Base-by-base conservation (phyloP, 2,888 invertebrate species). In the Papilio elwesi region DNA sequence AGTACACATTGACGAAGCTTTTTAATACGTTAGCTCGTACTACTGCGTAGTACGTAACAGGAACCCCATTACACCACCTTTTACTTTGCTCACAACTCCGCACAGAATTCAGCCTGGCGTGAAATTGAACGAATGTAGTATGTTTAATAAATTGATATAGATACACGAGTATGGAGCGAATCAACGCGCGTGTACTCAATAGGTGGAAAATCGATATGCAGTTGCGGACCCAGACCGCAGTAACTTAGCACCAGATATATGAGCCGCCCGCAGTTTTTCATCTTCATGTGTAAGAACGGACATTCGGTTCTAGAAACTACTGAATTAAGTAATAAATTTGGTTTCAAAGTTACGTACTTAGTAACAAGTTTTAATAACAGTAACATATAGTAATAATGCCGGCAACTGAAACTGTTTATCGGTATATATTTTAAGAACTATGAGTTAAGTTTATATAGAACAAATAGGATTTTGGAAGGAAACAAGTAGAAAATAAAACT, bases 221-320 rank as follows among this genome's bases (percentile, higher is more conserved):
- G 87, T 87, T 89, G 90, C 86, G 86, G 88, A 87, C 85, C 83
- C 76, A 82, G 86, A 90, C 90, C 90, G 78, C 91, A 90, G 89
- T 87, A 90, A 89, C 81, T 79, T 76, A 77, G 86, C 86, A 87
- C 88, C 85, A 76, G 79, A 78, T 79, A 81, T 81, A 78, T 74
- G 74, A 82, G 76, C 79, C 79, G 80, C 76, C 71, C 15, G 47
- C 71, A 63, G 38, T 63, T 68, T 70, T 53, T 49, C 53, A 72
- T 67, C 63, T 63, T 52, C 65, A 70, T 55, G 36, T 15, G 49
- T 48, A 43, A 71, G 48, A 65, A 55, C n/a, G 59, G 43, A 52
- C 51, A 38, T 49, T 9, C 7, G 43, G 43, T 64, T 64, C 49
- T 62, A 10, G 59, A 62, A 43, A 43, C n/a, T 43, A 43, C 59